phyloP scores from a whole-genome alignment of 2,797 vertebrate species.

The Pangasius macronema region DNA sequence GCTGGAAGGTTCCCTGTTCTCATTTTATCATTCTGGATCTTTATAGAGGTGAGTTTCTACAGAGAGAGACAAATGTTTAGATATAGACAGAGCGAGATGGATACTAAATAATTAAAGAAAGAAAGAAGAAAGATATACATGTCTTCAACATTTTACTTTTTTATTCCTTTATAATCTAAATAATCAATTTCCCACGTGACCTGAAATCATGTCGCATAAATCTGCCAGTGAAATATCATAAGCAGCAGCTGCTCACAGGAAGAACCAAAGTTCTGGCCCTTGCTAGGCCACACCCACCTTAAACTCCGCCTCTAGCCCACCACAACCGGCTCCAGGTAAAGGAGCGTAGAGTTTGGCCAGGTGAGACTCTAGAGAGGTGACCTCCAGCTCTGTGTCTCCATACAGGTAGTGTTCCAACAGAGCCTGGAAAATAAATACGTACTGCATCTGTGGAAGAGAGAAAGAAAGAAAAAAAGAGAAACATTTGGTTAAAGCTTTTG shows the following conservation, averaged over 20 bases:
- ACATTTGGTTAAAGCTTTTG: not conserved
- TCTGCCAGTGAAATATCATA: not conserved
- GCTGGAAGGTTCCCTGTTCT: conserved; percentile 94
- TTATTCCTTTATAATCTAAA: not conserved
- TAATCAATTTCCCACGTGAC: not conserved
- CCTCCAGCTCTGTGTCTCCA: conserved; percentile 96
- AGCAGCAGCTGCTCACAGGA: not conserved
- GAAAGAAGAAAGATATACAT: not conserved
- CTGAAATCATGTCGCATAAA: not conserved
- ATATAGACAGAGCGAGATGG: not conserved
- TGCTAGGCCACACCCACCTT: conserved; percentile 73
- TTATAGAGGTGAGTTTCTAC: conserved; percentile 97
- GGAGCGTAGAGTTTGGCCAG: conserved; percentile 94
- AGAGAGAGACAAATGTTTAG: not conserved
- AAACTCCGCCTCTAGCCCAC: conserved; percentile 94
- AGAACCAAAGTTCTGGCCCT: not conserved
- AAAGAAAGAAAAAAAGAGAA: not conserved
- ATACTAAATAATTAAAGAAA: not conserved
- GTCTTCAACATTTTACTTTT: not conserved
- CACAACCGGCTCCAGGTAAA: conserved; percentile 88
- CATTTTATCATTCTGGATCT: conserved; percentile 99
- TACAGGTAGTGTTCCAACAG: conserved; percentile 96
- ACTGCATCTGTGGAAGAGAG: conserved; percentile 87
- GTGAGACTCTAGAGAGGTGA: conserved; percentile 94
- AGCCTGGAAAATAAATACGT: conserved; percentile 98